Conservation (phyloP, 2,113 vertebrate species). For the Chlamydotis undulata region DNA sequence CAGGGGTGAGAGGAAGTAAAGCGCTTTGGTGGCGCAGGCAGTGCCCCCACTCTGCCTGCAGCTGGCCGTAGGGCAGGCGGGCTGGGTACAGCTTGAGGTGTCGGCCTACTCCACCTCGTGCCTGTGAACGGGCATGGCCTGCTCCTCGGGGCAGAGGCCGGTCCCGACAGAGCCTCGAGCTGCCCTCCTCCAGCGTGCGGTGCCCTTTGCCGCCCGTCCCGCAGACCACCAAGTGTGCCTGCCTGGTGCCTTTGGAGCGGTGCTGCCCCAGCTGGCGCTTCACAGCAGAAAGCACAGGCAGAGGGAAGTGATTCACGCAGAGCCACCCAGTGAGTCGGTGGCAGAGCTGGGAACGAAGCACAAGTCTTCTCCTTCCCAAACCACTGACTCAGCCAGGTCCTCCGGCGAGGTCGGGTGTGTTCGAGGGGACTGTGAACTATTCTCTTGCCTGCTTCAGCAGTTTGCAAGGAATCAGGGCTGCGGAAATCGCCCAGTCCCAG, state of each 20-base stretch:
- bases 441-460: background rate
- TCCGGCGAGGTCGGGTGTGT: background rate
- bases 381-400: background rate
- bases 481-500: background rate
- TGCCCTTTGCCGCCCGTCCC: background rate
- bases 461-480: background rate
- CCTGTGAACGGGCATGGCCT: background rate
- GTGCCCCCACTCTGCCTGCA: background rate
- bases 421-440: background rate
- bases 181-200: background rate
- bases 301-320: conserved; percentile 11
- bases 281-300: background rate
- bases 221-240: background rate
- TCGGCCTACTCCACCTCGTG: background rate
- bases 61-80: background rate
- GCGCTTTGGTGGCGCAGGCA: background rate
- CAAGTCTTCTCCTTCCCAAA: conserved; percentile 22
- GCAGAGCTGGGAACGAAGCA: conserved; percentile 23
- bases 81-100: background rate
- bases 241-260: background rate
- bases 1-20: background rate
- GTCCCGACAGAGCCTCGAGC: background rate
- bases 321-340: background rate
- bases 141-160: background rate
- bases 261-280: background rate